Evolutionary conservation across 2,888 invertebrate genomes (phyloP).

Genomic region (Caenorhabditis sinica): DNA sequence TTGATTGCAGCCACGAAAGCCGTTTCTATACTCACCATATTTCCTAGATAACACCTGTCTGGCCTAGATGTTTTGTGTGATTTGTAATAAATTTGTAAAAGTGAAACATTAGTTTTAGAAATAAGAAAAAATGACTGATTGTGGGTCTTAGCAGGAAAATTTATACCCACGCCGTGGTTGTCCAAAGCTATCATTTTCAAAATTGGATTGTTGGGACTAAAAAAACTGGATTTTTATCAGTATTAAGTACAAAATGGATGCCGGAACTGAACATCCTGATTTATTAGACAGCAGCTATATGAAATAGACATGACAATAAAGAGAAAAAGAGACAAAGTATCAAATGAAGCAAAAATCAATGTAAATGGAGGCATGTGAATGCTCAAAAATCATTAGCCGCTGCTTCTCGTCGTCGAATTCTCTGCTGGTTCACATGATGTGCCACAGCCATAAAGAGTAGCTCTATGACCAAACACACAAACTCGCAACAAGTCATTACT

Average conservation of each 20-base stretch:
- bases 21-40: not conserved
- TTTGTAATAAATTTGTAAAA: conserved; percentile 7
- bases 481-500: conserved; percentile 81
- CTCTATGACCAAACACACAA: conserved; percentile 77
- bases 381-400: conserved; percentile 52
- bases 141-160: not conserved
- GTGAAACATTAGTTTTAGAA: not conserved
- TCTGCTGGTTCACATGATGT: conserved; percentile 68
- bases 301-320: no score
- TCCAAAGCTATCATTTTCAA: not conserved
- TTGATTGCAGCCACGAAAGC: conserved; percentile 13
- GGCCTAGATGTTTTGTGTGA: not conserved
- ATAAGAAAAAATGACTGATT: not conserved
- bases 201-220: no score
- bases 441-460: conserved; percentile 76
- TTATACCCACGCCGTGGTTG: no score
- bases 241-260: conserved; percentile 11
- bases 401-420: conserved; percentile 40
- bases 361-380: not conserved
- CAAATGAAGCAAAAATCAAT: not conserved
- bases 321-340: conserved; percentile 2
- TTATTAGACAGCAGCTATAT: no score
- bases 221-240: not conserved
- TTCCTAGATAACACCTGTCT: not conserved
- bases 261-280: not conserved